Percentiles rank a stretch among this genome's conserved stretches.
Evolutionary conservation across 1,140 invertebrate genomes (phyloP).

Genomic region (Riptortus pedestris): DNA sequence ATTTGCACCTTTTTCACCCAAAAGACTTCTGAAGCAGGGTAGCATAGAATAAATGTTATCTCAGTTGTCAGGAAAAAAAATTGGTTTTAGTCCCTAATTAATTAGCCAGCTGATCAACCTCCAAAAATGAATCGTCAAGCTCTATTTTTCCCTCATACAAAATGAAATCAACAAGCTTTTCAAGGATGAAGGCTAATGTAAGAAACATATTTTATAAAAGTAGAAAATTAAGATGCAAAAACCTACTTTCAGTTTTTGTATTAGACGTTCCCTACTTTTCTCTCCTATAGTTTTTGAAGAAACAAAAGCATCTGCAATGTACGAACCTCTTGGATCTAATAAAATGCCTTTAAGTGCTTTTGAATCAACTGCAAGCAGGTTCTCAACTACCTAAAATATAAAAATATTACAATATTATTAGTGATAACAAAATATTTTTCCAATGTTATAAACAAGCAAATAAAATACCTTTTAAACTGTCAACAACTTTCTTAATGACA

Average conservation of each 20-base stretch:
- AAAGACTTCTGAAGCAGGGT: too few relatives aligned
- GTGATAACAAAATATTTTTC: neutral
- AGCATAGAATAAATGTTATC: too few relatives aligned
- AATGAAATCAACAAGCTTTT: too few relatives aligned
- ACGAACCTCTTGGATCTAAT: slow-evolving; percentile 6
- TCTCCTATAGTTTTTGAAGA: slow-evolving; percentile 9
- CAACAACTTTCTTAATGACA: neutral
- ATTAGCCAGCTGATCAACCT: too few relatives aligned
- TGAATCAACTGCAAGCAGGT: neutral
- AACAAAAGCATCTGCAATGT: slow-evolving; percentile 12
- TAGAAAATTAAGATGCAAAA: too few relatives aligned
- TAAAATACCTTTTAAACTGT: neutral
- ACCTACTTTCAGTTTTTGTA: slow-evolving; percentile 13
- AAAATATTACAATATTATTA: neutral
- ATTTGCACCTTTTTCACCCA: too few relatives aligned
- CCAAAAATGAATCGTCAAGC: too few relatives aligned
- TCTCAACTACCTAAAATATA: neutral
- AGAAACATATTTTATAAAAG: too few relatives aligned
- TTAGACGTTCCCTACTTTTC: slow-evolving; percentile 10
- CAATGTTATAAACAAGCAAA: neutral
- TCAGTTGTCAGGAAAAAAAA: too few relatives aligned
- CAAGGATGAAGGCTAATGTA: too few relatives aligned
- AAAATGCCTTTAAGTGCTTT: neutral
- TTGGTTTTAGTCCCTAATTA: too few relatives aligned
- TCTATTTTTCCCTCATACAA: too few relatives aligned